Evolutionary conservation across 2,797 vertebrate species (phyloP).

Genomic region (Pipistrellus nathusii): DNA sequence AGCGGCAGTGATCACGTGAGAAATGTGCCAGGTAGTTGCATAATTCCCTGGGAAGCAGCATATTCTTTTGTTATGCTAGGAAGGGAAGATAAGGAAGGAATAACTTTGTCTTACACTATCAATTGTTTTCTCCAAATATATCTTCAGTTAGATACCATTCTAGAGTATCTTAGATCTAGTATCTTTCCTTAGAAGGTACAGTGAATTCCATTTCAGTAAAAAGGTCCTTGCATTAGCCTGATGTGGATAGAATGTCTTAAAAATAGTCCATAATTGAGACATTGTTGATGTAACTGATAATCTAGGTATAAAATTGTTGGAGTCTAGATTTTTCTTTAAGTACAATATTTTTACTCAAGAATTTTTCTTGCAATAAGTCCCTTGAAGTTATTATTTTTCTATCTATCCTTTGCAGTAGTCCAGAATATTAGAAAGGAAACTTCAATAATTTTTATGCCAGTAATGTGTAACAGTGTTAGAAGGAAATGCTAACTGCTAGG

Average conservation of each 20-base stretch:
- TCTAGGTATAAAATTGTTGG: slow-evolving; percentile 8
- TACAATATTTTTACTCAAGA: background rate
- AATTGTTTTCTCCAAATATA: slow-evolving; percentile 48
- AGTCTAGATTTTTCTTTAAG: slow-evolving; percentile 37
- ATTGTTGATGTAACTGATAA: background rate
- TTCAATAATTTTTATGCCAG: slow-evolving; percentile 22
- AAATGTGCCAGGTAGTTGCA: background rate
- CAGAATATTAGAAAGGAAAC: slow-evolving; percentile 9
- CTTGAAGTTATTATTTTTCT: background rate
- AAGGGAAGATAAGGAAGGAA: slow-evolving; percentile 57
- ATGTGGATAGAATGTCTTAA: slow-evolving; percentile 28
- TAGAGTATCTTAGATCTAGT: background rate
- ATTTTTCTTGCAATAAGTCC: background rate
- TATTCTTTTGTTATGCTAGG: slow-evolving; percentile 37
- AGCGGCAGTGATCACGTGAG: background rate
- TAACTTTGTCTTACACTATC: slow-evolving; percentile 48
- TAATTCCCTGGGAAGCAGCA: background rate
- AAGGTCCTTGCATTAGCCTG: background rate
- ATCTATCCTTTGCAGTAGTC: background rate
- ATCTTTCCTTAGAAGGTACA: slow-evolving; percentile 4
- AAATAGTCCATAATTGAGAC: background rate
- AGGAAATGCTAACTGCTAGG: background rate
- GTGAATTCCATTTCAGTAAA: background rate
- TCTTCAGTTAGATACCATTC: slow-evolving; percentile 20
- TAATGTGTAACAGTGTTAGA: background rate